phyloP scores from a whole-genome alignment of 2,113 vertebrate species.

The Alexandromys fortis region DNA sequence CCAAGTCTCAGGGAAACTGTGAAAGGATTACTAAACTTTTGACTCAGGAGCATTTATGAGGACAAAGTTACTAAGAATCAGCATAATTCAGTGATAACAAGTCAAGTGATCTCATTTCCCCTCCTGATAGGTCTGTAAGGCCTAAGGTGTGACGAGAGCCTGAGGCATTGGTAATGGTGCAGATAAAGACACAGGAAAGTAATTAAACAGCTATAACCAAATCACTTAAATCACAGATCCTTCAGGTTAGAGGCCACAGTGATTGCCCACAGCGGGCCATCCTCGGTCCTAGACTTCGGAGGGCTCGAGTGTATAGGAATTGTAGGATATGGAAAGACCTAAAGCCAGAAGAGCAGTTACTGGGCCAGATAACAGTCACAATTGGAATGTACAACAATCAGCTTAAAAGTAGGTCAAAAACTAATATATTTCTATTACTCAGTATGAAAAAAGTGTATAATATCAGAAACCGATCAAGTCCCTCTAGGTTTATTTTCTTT shows the following conservation, averaged over 20 bases:
- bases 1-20: background rate
- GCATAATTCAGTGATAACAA: conserved; percentile 25
- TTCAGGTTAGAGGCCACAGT: background rate
- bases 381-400: background rate
- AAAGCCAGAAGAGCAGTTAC: background rate
- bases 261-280: background rate
- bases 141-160: background rate
- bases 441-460: background rate
- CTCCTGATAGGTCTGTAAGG: conserved; percentile 40
- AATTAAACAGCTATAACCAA: background rate
- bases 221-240: background rate
- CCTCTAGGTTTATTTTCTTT: background rate
- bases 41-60: conserved; percentile 5
- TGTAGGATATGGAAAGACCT: background rate
- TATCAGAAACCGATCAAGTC: background rate
- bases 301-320: background rate
- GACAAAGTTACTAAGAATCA: conserved; percentile 21
- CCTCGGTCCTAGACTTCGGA: background rate
- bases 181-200: background rate
- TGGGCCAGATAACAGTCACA: background rate
- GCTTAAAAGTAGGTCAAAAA: conserved; percentile 21
- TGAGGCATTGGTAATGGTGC: background rate
- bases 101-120: conserved; percentile 48
- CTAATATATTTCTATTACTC: background rate
- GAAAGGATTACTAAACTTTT: conserved; percentile 2